Percentiles rank a stretch among this genome's conserved stretches.
These are phyloP conservation scores for Coccyzus lansbergi DNA, from an alignment of 2,797 vertebrate genomes.

Conservation along the genomic window DNA sequence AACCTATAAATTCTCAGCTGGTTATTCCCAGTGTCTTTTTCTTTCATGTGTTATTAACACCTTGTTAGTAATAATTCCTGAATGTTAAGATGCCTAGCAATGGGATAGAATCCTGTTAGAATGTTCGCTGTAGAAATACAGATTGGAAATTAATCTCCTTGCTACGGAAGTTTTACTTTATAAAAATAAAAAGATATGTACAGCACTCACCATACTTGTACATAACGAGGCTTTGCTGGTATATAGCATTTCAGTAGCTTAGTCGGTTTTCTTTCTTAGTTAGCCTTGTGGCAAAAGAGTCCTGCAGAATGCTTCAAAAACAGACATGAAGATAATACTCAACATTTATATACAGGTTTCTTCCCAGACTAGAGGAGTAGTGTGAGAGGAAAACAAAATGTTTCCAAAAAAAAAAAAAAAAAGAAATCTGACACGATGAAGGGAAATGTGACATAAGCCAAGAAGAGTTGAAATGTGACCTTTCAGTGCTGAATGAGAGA, in stretches of 20 bases:
- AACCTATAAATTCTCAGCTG: neutral
- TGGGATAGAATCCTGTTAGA: neutral
- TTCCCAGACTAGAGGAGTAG: neutral
- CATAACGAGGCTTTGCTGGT: neutral
- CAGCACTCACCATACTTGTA: too few relatives aligned
- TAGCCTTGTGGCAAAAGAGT: neutral
- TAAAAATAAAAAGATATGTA: too few relatives aligned
- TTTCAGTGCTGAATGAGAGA: neutral
- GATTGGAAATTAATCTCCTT: too few relatives aligned
- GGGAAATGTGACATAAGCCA: neutral
- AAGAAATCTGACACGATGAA: neutral
- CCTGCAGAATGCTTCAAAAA: accelerated
- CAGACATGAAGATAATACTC: neutral
- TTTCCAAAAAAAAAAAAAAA: neutral
- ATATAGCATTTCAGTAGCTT: neutral
- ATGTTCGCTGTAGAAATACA: too few relatives aligned
- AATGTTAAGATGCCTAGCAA: neutral
- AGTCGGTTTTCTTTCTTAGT: neutral
- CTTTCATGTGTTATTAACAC: neutral
- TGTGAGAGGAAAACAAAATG: neutral
- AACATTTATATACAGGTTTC: neutral
- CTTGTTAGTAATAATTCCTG: neutral
- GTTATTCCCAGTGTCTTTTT: accelerated
- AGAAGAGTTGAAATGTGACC: neutral
- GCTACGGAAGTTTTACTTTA: too few relatives aligned